Evolutionary conservation across 1,140 invertebrate species (phyloP).

Genomic region (Leptopilina clavipes): DNA sequence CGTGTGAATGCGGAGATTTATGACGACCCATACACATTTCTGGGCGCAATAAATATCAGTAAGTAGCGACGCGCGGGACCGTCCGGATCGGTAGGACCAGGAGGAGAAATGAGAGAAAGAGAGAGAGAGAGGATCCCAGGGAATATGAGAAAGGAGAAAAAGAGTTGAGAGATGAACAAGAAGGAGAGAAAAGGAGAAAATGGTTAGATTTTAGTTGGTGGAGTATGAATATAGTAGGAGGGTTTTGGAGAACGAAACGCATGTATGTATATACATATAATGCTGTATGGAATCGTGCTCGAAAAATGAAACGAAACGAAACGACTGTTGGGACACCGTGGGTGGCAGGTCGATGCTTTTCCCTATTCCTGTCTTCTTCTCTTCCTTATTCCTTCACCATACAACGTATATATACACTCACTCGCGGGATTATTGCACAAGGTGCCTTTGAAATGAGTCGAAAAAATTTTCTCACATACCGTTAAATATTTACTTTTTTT

Average conservation of each 20-base stretch:
- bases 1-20: slow-evolving; percentile 75
- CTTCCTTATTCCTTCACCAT: slow-evolving; percentile 43
- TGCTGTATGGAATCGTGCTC: slow-evolving; percentile 36
- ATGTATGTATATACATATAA: background rate
- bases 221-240: background rate
- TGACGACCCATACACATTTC: slow-evolving; percentile 72
- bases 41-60: slow-evolving; percentile 74
- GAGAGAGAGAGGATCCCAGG: slow-evolving; percentile 11
- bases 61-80: slow-evolving; percentile 69
- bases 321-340: slow-evolving; percentile 58
- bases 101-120: slow-evolving; percentile 37
- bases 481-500: background rate
- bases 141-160: slow-evolving; percentile 5
- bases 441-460: background rate
- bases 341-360: slow-evolving; percentile 64
- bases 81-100: slow-evolving; percentile 47
- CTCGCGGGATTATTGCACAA: background rate
- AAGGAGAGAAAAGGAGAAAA: background rate
- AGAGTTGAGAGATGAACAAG: slow-evolving; percentile 18
- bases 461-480: slow-evolving; percentile 3
- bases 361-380: slow-evolving; percentile 39
- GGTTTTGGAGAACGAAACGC: slow-evolving; percentile 22
- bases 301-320: slow-evolving; percentile 43
- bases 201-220: background rate
- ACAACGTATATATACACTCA: slow-evolving; percentile 17